Conservation (phyloP, 2,797 vertebrate genomes). For the Gila robusta region DNA sequence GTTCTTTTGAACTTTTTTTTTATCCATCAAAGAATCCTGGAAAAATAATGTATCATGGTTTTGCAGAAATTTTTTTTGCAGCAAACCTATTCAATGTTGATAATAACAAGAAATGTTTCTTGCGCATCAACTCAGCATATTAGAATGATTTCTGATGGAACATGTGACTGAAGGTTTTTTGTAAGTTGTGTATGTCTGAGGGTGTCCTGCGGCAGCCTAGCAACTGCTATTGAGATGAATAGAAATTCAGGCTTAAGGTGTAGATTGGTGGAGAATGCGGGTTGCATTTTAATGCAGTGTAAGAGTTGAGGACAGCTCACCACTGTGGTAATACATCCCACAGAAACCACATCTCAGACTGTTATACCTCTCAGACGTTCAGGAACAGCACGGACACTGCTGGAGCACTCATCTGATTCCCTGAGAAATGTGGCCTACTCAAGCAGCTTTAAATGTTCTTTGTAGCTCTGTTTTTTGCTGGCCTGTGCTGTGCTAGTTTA, state of each 20-base stretch:
- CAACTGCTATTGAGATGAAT: slow-evolving; percentile 4
- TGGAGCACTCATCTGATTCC: slow-evolving; percentile 10
- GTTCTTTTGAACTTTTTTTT: no score
- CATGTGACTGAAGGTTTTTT: background rate
- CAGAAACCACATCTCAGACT: slow-evolving; percentile 40
- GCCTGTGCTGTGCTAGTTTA: background rate
- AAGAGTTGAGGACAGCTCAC: slow-evolving; percentile 19
- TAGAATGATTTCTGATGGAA: background rate
- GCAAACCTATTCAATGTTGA: background rate
- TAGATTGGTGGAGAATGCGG: background rate
- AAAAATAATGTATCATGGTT: background rate
- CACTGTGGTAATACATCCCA: slow-evolving; percentile 44
- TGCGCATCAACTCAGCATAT: background rate
- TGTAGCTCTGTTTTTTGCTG: background rate
- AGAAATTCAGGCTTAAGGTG: background rate
- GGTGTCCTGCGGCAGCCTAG: no score
- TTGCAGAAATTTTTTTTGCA: background rate
- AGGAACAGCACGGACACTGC: slow-evolving; percentile 27
- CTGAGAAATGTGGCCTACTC: slow-evolving; percentile 14
- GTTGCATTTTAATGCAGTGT: slow-evolving; percentile 15
- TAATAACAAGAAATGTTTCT: background rate
- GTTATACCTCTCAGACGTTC: slow-evolving; percentile 12
- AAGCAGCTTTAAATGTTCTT: background rate
- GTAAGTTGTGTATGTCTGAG: background rate
- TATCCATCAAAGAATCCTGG: background rate